Percentiles rank a stretch among this genome's conserved stretches.
Conservation (phyloP, 2,113 vertebrate genomes). For the Empidonax alnorum region DNA sequence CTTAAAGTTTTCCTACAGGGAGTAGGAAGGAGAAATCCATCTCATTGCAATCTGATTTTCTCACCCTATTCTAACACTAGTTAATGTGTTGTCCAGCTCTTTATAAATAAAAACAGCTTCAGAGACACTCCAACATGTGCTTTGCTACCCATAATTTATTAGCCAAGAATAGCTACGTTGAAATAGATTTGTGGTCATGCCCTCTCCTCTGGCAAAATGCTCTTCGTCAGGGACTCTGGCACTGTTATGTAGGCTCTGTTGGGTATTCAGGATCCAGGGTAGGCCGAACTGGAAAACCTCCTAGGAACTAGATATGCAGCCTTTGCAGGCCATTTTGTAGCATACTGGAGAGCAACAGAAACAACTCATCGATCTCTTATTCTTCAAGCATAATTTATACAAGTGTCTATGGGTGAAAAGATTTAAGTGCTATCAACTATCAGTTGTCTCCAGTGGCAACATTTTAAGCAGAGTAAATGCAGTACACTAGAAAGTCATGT, state of each 20-base stretch:
- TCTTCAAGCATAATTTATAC: not conserved
- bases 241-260: not conserved
- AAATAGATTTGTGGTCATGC: not conserved
- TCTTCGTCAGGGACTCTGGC: not conserved
- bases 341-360: not conserved
- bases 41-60: not conserved
- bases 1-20: not conserved
- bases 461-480: not conserved
- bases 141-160: constrained; percentile 5
- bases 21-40: not conserved
- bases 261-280: not conserved
- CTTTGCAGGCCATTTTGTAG: not conserved
- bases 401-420: not conserved
- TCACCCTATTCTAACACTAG: not conserved
- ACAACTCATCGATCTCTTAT: not conserved
- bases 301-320: not conserved
- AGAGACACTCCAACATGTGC: not conserved
- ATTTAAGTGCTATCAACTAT: not conserved
- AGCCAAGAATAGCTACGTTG: not conserved
- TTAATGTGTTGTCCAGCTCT: not conserved
- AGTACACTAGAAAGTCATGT: not conserved
- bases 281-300: constrained; percentile 6
- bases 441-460: not conserved
- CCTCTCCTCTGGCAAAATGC: not conserved
- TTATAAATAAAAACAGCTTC: not conserved